Conservation (phyloP, 2,888 invertebrate species). For the Melitaea athalia region DNA sequence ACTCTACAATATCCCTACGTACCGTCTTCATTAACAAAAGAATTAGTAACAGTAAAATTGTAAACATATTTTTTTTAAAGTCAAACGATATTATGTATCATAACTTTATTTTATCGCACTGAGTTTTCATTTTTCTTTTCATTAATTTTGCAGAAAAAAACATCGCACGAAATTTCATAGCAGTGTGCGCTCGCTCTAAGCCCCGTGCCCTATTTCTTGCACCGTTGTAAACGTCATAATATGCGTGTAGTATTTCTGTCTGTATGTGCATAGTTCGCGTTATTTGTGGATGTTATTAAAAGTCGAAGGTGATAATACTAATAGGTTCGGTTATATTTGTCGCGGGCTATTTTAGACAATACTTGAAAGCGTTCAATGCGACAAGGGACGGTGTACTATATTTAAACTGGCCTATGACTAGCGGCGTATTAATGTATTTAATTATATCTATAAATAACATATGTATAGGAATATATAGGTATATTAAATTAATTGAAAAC, state of each 20-base stretch:
- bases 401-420: conserved; percentile 1
- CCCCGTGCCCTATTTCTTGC: conserved; percentile 55
- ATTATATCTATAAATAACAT: background rate
- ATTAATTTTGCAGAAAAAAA: no score
- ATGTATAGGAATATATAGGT: no score
- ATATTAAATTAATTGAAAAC: no score
- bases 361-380: conserved; percentile 64
- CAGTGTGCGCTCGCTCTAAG: conserved; percentile 17
- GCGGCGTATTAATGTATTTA: background rate
- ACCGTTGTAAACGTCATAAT: conserved; percentile 48
- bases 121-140: no score
- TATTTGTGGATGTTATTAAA: conserved; percentile 72
- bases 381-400: conserved; percentile 21
- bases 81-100: no score
- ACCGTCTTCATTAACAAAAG: no score
- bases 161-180: conserved; percentile 36
- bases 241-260: conserved; percentile 67
- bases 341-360: conserved; percentile 68
- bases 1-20: no score
- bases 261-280: conserved; percentile 55
- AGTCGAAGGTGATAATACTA: conserved; percentile 75
- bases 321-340: conserved; percentile 70
- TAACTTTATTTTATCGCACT: no score
- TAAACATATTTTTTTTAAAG: no score
- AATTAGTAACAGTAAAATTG: no score